Conservation (phyloP, 2,113 vertebrate genomes). For the Odontesthes bonariensis region DNA sequence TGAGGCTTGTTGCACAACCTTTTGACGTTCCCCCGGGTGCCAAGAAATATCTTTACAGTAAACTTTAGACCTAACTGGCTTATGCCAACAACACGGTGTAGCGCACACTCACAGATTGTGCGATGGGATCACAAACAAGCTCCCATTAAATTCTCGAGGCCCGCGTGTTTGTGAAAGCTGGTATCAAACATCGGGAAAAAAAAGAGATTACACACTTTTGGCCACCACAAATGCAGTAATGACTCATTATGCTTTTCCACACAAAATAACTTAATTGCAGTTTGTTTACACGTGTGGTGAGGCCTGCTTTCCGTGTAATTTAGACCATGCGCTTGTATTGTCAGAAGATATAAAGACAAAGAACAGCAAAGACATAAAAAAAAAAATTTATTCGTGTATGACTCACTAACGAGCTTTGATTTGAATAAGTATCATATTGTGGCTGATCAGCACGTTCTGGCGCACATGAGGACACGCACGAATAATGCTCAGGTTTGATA, state of each 20-base stretch:
- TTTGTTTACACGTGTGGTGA: conserved; percentile 56
- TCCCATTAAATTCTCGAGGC: conserved; percentile 38
- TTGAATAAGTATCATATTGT: conserved; percentile 6
- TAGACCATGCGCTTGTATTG: conserved; percentile 39
- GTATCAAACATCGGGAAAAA: conserved; percentile 34
- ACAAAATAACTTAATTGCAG: conserved; percentile 58
- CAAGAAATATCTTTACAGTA: conserved; percentile 24
- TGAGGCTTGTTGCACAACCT: conserved; percentile 38
- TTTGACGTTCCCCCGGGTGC: conserved; percentile 46
- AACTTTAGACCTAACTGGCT: conserved; percentile 40
- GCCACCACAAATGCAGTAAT: conserved; percentile 49
- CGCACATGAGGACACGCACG: conserved; percentile 8
- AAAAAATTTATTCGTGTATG: conserved; percentile 4
- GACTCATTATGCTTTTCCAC: conserved; percentile 52
- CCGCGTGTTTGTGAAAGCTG: conserved; percentile 36
- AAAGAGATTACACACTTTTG: conserved; percentile 34
- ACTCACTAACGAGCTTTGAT: conserved; percentile 30
- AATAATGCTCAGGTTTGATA: conserved; percentile 17
- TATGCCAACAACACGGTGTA: conserved; percentile 6
- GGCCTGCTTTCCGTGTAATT: conserved; percentile 44
- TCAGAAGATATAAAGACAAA: conserved; percentile 34
- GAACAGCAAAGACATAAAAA: conserved; percentile 10
- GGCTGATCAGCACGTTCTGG: neutral
- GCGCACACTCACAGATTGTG: conserved; percentile 1
- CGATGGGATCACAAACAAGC: neutral